Base-by-base conservation (phyloP, 2,797 vertebrate genomes). In the Pygocentrus nattereri region DNA sequence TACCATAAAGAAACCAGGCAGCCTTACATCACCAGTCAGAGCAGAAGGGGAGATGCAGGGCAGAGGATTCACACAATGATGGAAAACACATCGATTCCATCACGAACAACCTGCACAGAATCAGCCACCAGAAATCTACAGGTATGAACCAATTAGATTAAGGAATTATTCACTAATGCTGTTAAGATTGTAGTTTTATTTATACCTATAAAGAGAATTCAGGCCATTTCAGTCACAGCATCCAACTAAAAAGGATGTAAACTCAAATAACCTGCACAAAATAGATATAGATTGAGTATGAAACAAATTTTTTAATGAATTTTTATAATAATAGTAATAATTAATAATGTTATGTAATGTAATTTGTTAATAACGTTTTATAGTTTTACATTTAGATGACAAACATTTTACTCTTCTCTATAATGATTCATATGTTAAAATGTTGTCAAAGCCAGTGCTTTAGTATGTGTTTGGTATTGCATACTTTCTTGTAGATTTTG, bases 1-100 rank as follows among this genome's bases (percentile, higher is more conserved):
- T 85, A 87, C 7, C 95, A 97, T 0, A 95, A 96, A 74, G 91
- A 88, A 0, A 87, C 82, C 61, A 91, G 92, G 21, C 97, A 98
- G 79, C 96, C 96, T 34, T 81, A 89, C n/a, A 13, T 83, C 69
- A 74, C 4, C 76, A 83, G 68, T 58, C 68, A 85, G 31, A 61
- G 3, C 54, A 50, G n/a, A 54, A 87, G 21, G 30, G 54, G 56
- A 58, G 81, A 79, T 59, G 79, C 74, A 69, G 68, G 10, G 49
- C 76, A 47, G 50, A 79, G 31, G 47, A 52, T 7, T 34, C 58
- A 52, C 19, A 54, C 59, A 23, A 74, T 64, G 72, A 81, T 81
- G 44, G 85, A 79, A 56, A 86, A 70, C 69, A 78, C 83, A 75
- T n/a, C n/a, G n/a, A 81, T 13, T 19, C 44, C 84, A 10, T 73